These are phyloP conservation scores for Bujurquina vittata DNA, from an alignment of 2,113 vertebrate species.

Conservation along the genomic window DNA sequence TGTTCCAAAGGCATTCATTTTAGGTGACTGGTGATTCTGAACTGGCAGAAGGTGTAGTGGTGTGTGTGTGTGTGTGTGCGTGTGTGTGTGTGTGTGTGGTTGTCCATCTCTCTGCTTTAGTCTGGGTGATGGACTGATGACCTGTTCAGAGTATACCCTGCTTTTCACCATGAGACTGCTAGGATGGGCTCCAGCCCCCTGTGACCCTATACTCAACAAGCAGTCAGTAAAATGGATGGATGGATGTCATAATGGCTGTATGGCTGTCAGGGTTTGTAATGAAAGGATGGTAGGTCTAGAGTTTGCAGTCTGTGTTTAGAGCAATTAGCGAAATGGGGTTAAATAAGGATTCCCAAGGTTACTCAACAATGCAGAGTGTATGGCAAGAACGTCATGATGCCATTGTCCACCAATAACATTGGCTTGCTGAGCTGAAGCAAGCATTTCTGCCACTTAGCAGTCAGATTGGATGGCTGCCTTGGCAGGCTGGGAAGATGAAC, in stretches of 20 bases:
- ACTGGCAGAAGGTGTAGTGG: neutral
- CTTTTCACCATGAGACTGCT: neutral
- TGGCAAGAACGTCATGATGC: neutral
- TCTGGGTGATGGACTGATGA: neutral
- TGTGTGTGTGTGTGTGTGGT: neutral
- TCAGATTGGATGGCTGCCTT: conserved; percentile 6
- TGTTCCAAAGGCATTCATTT: neutral
- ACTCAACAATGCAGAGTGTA: neutral
- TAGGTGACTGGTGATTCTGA: neutral
- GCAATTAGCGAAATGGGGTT: conserved; percentile 12
- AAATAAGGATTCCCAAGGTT: conserved; percentile 26
- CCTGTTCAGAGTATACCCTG: neutral
- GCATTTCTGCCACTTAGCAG: conserved; percentile 22
- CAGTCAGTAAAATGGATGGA: neutral
- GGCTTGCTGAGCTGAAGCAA: conserved; percentile 23
- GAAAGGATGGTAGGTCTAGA: neutral
- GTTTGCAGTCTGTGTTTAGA: neutral
- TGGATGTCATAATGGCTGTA: neutral
- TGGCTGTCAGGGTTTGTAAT: neutral
- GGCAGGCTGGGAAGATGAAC: conserved; percentile 23
- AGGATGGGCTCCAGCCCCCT: neutral
- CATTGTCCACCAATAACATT: conserved; percentile 4
- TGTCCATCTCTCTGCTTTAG: neutral
- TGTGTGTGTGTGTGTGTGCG: too few species aligned
- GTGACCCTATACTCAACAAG: too few species aligned